Conservation (phyloP, 2,797 vertebrate species). For the Pantherophis vulpinus region DNA sequence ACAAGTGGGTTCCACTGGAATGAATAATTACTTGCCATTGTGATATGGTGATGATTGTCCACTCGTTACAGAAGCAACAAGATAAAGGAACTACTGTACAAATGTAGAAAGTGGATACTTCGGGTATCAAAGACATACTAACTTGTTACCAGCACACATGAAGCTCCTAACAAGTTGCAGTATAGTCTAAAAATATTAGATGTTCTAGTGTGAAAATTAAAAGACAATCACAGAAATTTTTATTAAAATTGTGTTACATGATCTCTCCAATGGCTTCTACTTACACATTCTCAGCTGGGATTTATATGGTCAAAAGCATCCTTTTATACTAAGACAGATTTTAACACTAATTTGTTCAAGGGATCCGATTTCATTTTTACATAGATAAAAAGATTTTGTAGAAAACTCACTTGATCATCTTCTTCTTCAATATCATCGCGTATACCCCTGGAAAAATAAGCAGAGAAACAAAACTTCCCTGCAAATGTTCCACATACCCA, state of each 20-base stretch:
- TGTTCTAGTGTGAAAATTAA: not conserved
- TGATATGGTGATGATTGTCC: not conserved
- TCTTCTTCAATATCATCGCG: conserved; percentile 99
- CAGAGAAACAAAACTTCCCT: conserved; percentile 99
- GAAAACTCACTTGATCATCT: conserved; percentile 99
- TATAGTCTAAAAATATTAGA: not conserved
- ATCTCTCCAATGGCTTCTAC: not conserved
- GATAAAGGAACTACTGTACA: not conserved
- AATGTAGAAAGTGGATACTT: not conserved
- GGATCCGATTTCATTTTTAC: not conserved
- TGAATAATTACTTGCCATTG: not conserved
- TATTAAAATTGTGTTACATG: not conserved
- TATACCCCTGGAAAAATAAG: conserved; percentile 99
- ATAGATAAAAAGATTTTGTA: conserved; percentile 80
- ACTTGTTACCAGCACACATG: not conserved
- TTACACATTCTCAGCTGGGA: not conserved
- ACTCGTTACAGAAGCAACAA: not conserved
- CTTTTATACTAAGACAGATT: not conserved
- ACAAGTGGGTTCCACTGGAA: not conserved
- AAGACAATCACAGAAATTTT: not conserved
- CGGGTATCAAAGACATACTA: not conserved
- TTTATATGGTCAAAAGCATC: not conserved
- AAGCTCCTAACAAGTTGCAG: not conserved
- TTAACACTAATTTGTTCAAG: not conserved
- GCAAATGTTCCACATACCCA: conserved; percentile 96